phyloP scores from a whole-genome alignment of 1,140 invertebrate genomes.

The Drosophila sproati region DNA sequence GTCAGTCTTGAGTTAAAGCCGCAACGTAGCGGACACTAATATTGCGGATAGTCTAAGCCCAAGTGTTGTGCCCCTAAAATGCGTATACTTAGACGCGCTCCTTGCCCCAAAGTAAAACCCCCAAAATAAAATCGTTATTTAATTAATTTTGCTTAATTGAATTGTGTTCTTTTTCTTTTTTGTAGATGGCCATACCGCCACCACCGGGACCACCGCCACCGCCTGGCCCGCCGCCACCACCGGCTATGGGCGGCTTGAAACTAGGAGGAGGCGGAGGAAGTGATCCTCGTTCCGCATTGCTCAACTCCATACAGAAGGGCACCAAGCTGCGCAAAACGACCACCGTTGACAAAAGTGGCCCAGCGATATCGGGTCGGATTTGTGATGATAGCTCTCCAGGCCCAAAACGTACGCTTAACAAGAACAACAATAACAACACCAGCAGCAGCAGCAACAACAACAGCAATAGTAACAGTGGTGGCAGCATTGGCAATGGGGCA shows the following conservation, averaged over 20 bases:
- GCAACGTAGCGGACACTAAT: slow-evolving; percentile 38
- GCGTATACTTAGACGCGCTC: slow-evolving; percentile 53
- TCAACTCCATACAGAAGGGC: slow-evolving; percentile 93
- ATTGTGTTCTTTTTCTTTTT: not conserved
- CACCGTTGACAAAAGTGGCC: slow-evolving; percentile 95
- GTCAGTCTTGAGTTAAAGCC: slow-evolving; percentile 54
- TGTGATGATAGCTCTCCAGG: slow-evolving; percentile 46
- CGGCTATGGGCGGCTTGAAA: slow-evolving; percentile 84
- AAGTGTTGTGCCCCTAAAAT: slow-evolving; percentile 20
- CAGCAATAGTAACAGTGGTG: slow-evolving; percentile 82
- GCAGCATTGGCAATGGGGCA: slow-evolving; percentile 84
- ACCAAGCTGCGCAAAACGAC: slow-evolving; percentile 93
- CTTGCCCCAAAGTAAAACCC: slow-evolving; percentile 47
- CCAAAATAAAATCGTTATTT: not conserved
- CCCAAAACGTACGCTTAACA: slow-evolving; percentile 73
- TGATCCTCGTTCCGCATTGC: slow-evolving; percentile 88
- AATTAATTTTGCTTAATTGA: not conserved
- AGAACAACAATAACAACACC: slow-evolving; percentile 69
- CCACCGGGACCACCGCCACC: slow-evolving; percentile 87
- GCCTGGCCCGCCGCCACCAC: slow-evolving; percentile 87
- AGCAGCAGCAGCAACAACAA: slow-evolving; percentile 54
- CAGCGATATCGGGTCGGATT: slow-evolving; percentile 87
- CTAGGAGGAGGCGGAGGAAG: slow-evolving; percentile 85
- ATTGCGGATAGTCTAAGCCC: slow-evolving; percentile 9
- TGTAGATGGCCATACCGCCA: slow-evolving; percentile 86